Evolutionary conservation across 2,113 vertebrate genomes (phyloP).

Genomic region (Capreolus pygargus): DNA sequence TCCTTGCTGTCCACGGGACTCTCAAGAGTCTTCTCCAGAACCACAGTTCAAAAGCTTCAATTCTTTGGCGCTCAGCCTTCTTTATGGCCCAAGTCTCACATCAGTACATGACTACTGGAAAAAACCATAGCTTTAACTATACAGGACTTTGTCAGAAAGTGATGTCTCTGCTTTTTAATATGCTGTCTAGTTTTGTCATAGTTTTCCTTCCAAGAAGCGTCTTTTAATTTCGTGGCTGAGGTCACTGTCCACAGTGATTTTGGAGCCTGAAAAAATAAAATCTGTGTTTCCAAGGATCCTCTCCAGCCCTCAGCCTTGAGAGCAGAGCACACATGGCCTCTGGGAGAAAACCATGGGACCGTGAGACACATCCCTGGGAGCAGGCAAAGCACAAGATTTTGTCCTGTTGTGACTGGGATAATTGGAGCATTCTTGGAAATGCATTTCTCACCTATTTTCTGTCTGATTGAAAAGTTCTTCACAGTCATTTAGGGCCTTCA

Average conservation of each 20-base stretch:
- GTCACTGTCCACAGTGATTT: neutral
- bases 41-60: neutral
- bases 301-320: neutral
- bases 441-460: conserved; percentile 69
- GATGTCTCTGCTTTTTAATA: neutral
- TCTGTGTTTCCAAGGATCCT: neutral
- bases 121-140: neutral
- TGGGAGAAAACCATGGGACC: neutral
- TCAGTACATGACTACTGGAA: neutral
- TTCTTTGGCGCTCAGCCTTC: neutral
- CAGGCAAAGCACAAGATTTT: conserved; percentile 35
- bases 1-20: neutral
- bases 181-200: neutral
- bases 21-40: neutral
- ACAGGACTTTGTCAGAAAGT: neutral
- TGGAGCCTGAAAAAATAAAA: neutral
- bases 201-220: neutral
- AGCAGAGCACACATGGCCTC: neutral
- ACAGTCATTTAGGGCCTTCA: conserved; percentile 51
- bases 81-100: neutral
- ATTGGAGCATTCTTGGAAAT: conserved; percentile 64
- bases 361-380: neutral
- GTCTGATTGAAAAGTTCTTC: conserved; percentile 64
- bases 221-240: neutral
- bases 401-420: conserved; percentile 54